Conservation (phyloP, 1,140 invertebrate genomes). For the Trachymyrmex septentrionalis region DNA sequence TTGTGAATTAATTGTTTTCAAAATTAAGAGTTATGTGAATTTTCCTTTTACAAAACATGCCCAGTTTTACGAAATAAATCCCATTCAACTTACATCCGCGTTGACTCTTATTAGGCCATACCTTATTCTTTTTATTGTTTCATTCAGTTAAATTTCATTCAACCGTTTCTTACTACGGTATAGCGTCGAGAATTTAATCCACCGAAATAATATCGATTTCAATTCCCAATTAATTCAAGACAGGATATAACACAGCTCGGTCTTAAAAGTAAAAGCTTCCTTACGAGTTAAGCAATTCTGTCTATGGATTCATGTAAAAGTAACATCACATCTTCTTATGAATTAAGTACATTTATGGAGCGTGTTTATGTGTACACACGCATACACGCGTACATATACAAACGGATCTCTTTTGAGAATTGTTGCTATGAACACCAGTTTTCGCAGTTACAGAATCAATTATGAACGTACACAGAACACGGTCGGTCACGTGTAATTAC, state of each 20-base stretch:
- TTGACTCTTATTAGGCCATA: no score
- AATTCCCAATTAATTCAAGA: slow-evolving; percentile 39
- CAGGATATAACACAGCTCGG: slow-evolving; percentile 65
- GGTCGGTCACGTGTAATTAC: slow-evolving; percentile 13
- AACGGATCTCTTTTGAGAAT: slow-evolving; percentile 43
- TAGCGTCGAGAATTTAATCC: slow-evolving; percentile 6
- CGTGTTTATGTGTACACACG: background rate
- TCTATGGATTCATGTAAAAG: slow-evolving; percentile 65
- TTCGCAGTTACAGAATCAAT: slow-evolving; percentile 6
- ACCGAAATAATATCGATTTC: background rate
- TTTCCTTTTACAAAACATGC: background rate
- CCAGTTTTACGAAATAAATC: background rate
- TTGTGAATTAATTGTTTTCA: background rate
- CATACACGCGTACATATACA: slow-evolving; percentile 42
- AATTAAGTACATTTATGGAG: slow-evolving; percentile 63
- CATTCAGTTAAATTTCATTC: background rate
- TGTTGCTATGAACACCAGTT: slow-evolving; percentile 20
- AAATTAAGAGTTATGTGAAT: background rate
- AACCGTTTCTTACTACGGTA: background rate
- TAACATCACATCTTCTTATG: slow-evolving; percentile 74
- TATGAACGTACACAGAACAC: slow-evolving; percentile 17
- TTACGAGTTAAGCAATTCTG: slow-evolving; percentile 66
- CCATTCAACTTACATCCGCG: background rate
- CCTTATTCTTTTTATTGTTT: no score
- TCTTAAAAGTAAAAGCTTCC: slow-evolving; percentile 74